These are phyloP conservation scores for Euclidia mi DNA, from an alignment of 2,888 invertebrate genomes.

Conservation along the genomic window DNA sequence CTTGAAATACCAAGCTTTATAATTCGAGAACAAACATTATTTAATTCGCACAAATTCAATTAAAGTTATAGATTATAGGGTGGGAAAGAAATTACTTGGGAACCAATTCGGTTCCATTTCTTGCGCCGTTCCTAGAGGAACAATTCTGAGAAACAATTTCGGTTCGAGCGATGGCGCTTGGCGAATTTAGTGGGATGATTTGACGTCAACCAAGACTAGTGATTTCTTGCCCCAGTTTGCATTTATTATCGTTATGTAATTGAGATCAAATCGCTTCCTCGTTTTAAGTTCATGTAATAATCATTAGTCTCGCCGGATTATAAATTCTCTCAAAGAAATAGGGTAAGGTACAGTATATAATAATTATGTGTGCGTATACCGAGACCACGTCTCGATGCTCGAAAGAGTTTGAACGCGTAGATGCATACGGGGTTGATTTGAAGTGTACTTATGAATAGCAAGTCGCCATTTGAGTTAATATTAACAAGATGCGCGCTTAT, in stretches of 20 bases:
- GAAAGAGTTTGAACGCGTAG: too few species aligned
- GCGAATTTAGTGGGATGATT: background rate
- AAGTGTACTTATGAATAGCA: too few species aligned
- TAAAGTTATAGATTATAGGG: background rate
- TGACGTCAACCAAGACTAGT: background rate
- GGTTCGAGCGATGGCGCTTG: background rate
- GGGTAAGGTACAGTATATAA: too few species aligned
- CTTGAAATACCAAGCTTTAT: too few species aligned
- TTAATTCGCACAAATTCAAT: background rate
- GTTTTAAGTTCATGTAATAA: background rate
- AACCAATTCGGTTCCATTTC: background rate
- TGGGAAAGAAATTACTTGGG: background rate
- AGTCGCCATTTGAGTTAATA: too few species aligned
- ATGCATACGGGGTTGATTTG: too few species aligned
- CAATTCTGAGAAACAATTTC: background rate
- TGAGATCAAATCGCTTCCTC: background rate
- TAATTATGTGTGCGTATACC: too few species aligned
- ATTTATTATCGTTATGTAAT: background rate
- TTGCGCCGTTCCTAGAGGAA: background rate
- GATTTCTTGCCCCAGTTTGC: background rate
- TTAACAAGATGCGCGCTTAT: too few species aligned
- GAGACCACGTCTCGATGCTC: too few species aligned
- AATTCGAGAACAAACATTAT: too few species aligned
- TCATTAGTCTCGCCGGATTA: too few species aligned
- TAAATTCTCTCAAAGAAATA: too few species aligned